phyloP scores from a whole-genome alignment of 35 echinoderm and acorn worm species.

The Ophiothrix spiculata region DNA sequence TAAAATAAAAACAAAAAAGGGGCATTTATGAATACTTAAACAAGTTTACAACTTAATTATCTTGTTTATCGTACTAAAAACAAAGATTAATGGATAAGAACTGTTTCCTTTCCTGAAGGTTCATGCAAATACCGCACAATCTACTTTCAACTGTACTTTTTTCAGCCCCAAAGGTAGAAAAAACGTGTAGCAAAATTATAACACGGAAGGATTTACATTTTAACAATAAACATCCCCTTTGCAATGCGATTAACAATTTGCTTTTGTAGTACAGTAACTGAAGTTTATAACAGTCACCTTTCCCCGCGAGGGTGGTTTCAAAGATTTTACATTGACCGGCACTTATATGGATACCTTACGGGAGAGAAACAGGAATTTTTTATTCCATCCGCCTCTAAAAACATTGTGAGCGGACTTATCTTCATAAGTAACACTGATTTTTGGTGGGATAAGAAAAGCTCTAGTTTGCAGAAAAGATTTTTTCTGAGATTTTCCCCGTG shows the following conservation, averaged over 20 bases:
- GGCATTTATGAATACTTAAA: neutral
- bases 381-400: neutral
- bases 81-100: neutral
- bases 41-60: neutral
- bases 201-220: neutral
- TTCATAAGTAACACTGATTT: neutral
- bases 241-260: neutral
- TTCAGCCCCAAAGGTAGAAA: neutral
- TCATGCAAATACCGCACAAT: neutral
- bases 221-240: conserved; percentile 1
- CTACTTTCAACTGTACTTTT: neutral
- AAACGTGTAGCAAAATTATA: neutral
- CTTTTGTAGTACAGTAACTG: neutral
- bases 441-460: neutral
- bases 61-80: neutral
- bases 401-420: neutral
- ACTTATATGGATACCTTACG: neutral
- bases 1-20: no score
- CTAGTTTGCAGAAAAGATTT: neutral
- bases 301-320: neutral
- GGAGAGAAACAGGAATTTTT: neutral
- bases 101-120: neutral
- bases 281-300: neutral
- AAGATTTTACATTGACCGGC: neutral
- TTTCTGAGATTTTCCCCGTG: neutral